A percentile compares a stretch with the other conserved stretches of the same genome.
Conservation (phyloP, 2,797 vertebrate genomes). For the Knipowitschia caucasica region DNA sequence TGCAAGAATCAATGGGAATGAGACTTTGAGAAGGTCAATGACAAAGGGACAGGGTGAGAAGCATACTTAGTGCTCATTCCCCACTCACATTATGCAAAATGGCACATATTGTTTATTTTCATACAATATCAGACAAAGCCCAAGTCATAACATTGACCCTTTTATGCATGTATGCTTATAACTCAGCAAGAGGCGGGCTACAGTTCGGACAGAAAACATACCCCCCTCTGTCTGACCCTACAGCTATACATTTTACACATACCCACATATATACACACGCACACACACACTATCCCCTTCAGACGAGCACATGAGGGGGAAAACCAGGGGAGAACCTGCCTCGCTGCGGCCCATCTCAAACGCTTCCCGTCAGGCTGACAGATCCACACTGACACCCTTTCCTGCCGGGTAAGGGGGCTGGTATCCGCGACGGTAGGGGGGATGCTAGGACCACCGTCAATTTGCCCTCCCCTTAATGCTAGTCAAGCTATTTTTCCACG, state of each 20-base stretch:
- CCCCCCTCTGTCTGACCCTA: slow-evolving; percentile 65
- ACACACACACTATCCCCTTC: slow-evolving; percentile 51
- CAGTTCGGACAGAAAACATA: slow-evolving; percentile 71
- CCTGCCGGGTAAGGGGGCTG: slow-evolving; percentile 61
- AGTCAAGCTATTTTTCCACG: slow-evolving; percentile 73
- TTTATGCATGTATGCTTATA: slow-evolving; percentile 28
- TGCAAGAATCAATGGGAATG: too few species aligned
- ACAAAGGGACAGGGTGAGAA: too few species aligned
- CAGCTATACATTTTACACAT: slow-evolving; percentile 55
- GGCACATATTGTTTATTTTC: too few species aligned
- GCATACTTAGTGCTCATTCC: too few species aligned
- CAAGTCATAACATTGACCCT: slow-evolving; percentile 4
- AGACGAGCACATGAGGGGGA: slow-evolving; percentile 46
- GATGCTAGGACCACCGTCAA: slow-evolving; percentile 50
- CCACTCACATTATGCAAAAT: too few species aligned
- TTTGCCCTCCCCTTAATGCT: slow-evolving; percentile 79
- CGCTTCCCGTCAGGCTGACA: slow-evolving; percentile 80
- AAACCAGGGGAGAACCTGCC: slow-evolving; percentile 77
- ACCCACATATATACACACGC: slow-evolving; percentile 37
- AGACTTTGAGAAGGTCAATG: too few species aligned
- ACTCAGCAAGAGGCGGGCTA: slow-evolving; percentile 47
- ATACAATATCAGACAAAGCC: background rate
- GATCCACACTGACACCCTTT: slow-evolving; percentile 78
- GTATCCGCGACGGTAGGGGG: slow-evolving; percentile 28
- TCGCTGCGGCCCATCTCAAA: slow-evolving; percentile 76